Evolutionary conservation across 2,113 vertebrate genomes (phyloP), one percentile per base, ranked within the genome.

Genomic region (Miniopterus natalensis): DNA sequence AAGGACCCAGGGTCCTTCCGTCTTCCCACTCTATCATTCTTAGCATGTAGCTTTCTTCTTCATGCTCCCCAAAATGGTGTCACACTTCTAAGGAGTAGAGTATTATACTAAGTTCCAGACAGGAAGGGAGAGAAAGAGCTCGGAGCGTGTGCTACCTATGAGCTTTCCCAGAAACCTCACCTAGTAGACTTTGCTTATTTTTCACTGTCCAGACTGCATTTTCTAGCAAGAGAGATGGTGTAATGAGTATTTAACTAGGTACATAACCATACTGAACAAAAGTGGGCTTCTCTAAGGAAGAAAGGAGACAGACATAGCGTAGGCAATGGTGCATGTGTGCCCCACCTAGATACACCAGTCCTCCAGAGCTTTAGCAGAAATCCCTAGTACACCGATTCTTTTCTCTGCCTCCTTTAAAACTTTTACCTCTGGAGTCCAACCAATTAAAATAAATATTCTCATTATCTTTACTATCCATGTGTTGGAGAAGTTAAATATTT

Each of bases 371-470:
- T 71, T 25, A 49, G 18, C 3, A 10, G 8, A 61, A 55, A 23
- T 53, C 36, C 85, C 92, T 57, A 15, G 2, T 29, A 8, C 2
- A 65, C 20, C 1, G 2, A n/a, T 74, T 45, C 25, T 83, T n/a
- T 27, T 20, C 47, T 84, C 57, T 47, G n/a, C 12, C 8, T 70
- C n/a, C 20, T 40, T 75, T 47, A 63, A 95, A 42, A 13, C 18
- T 11, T 77, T 59, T 59, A 55, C 21, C 25, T 88, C 10, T 57
- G 25, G 12, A 63, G 2, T 13, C 21, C 47, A 78, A 90, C 8
- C 42, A 71, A 81, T 51, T 21, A 47, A 89, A 86, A 92, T 18
- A 80, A 81, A 77, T 5, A 78, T 59, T 27, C 12, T 81, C 59
- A 11, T 45, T 70, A 89, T n/a, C 45, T 89, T 73, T 77, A 71